Base-by-base conservation (phyloP, 1,140 invertebrate genomes). In the Cherax quadricarinatus region DNA sequence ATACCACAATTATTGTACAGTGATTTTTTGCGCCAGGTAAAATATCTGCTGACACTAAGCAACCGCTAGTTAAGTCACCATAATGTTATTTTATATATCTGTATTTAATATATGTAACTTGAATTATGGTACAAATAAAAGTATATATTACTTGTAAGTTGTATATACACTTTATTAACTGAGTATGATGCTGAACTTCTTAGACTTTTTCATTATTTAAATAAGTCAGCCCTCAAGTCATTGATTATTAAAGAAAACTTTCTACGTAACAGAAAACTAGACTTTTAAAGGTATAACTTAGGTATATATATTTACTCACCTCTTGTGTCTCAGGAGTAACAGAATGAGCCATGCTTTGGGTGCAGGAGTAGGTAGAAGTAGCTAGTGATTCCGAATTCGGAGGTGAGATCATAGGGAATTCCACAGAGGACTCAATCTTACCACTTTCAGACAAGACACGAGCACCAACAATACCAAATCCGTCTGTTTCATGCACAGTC, bases 401-500 rank as follows among this genome's bases (percentile, higher is more conserved):
- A 24, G 73, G 18, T 21, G 85, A 4, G 21, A 78, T 9, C 41
- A 78, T 73, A 21, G 85, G 85, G 14, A 87, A 87, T 51, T 73
- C 73, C 48, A 87, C 85, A n/a, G 30, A 51, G 21, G 85, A 87
- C 51, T 87, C 85, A 7, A 87, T 70, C 85, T 87, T 87, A 87
- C 85, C 85, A 78, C 85, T 87, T 49, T 87, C 85, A 6, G 85
- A 87, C 73, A 87, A 18, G n/a, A 75, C 66, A 51, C 85, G 85
- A 4, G 85, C 70, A 53, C 85, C 85, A 66, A 87, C 85, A 73
- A 87, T 78, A 51, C 85, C 21, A 12, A 87, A 87, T 4, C 85
- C 85, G 14, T 78, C 85, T 73, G 66, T 87, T 78, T 87, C 85
- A 75, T 87, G 85, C 70, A 87, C 85, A 53, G 85, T 87, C 85